These are phyloP conservation scores for Turnix velox DNA, from an alignment of 2,113 vertebrate genomes.

Conservation along the genomic window DNA sequence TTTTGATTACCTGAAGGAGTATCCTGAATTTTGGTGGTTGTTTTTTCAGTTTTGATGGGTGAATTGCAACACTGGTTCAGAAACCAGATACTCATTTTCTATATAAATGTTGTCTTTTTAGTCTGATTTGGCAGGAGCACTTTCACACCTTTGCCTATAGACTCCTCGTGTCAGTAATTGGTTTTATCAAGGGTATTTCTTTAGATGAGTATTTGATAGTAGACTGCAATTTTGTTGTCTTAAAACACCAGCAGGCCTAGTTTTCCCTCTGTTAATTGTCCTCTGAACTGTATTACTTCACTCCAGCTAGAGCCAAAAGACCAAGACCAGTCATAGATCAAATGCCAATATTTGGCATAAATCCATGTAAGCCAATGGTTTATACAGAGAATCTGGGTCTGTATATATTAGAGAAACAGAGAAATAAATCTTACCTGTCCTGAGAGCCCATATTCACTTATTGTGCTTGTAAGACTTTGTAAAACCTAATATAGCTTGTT, in stretches of 20 bases:
- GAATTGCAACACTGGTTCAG: neutral
- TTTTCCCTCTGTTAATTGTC: slow-evolving; percentile 6
- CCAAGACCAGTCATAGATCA: slow-evolving; percentile 8
- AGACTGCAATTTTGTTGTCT: neutral
- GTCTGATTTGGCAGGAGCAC: neutral
- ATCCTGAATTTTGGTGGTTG: neutral
- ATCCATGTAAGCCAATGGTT: slow-evolving; percentile 23
- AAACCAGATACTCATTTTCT: neutral
- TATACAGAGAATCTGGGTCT: neutral
- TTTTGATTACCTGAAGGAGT: slow-evolving; percentile 17
- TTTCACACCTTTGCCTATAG: slow-evolving; percentile 15
- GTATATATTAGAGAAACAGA: slow-evolving; percentile 5
- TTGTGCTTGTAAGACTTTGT: slow-evolving; percentile 16
- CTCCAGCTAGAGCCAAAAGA: neutral
- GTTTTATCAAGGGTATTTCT: slow-evolving; percentile 34
- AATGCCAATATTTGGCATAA: slow-evolving; percentile 37
- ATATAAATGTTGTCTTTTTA: slow-evolving; percentile 4
- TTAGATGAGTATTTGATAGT: neutral
- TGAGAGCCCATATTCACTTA: slow-evolving; percentile 23
- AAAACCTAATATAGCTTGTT: neutral
- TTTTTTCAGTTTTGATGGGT: neutral
- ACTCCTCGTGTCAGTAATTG: slow-evolving; percentile 6
- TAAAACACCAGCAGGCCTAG: neutral
- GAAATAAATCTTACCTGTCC: slow-evolving; percentile 35
- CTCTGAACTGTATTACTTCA: neutral